A percentile compares a stretch with the other conserved stretches of the same genome.
Evolutionary conservation across 2,888 invertebrate species (phyloP).

Genomic region (Escarpia spicata): DNA sequence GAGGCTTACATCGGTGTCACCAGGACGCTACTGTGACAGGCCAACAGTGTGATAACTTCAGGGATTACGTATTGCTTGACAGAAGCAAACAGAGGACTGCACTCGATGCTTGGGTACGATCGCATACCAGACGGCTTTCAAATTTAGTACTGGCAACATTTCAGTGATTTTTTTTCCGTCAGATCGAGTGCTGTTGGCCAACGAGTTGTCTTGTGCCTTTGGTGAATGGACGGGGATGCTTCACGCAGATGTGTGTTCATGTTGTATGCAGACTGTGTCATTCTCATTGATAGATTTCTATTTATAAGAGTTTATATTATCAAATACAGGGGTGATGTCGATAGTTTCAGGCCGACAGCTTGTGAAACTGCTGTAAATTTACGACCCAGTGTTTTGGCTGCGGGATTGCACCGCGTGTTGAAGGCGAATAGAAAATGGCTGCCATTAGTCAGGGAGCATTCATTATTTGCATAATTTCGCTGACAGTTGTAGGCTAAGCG

Average conservation of each 20-base stretch:
- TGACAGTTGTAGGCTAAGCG: conserved; percentile 12
- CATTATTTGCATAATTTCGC: neutral
- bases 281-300: neutral
- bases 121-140: conserved; percentile 13
- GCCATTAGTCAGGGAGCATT: conserved; percentile 16
- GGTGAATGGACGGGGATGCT: neutral
- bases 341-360: conserved; percentile 6
- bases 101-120: neutral
- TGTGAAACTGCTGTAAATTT: neutral
- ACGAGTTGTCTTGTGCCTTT: neutral
- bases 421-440: neutral
- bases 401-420: neutral
- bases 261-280: neutral
- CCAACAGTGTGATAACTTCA: neutral
- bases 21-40: neutral
- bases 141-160: neutral
- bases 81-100: neutral
- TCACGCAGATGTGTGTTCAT: neutral
- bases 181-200: neutral
- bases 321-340: neutral
- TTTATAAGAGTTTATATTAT: conserved; percentile 16
- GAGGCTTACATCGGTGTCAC: neutral
- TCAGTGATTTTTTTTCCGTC: neutral
- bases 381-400: neutral
- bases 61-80: neutral